Base-by-base conservation (phyloP, 2,113 vertebrate species). In the Tragulus kanchil region DNA sequence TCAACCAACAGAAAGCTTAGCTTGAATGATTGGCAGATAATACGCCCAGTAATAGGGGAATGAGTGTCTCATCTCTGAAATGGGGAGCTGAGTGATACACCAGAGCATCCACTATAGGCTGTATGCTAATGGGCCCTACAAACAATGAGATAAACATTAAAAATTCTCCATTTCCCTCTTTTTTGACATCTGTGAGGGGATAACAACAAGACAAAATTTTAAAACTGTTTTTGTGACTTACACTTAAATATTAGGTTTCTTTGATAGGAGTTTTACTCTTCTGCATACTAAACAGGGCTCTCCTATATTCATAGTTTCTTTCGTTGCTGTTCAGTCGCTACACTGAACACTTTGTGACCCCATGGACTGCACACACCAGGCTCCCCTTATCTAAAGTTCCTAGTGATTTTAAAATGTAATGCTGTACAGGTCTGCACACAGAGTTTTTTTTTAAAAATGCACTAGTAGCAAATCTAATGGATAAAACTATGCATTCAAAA, bases 321-420 rank as follows among this genome's bases (percentile, higher is more conserved):
- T 12, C 6, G 36, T 45, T 71, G 15, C 8, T n/a, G 36, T 71
- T 73, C 69, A 73, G 36, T 45, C 36, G 45, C 19, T 71, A 25
- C 13, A 21, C 25, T 42, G 0, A 0, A 45, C 69, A 23, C 19
- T 69, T 36, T 73, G 21, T 42, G 45, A 45, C 42, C 21, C 36
- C 36, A 36, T 36, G 36, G 36, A 36, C 36, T 73, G 69, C 36
- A 45, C 36, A 45, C 0, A 6, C 69, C 36, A 45, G 21, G 45
- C 42, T 73, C 83, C 13, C 25, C 65, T 91, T 91, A 50, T 42
- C 71, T n/a, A 65, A 2, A 92, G 42, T 85, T 78, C 11, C 17
- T 73, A 6, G 1, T 69, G 14, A 65, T 84, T 96, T 93, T 31
- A 75, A 96, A 93, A 81, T 62, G 23, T 87, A 78, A 85, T 90